A percentile compares a stretch with the other conserved stretches of the same genome.
Evolutionary conservation across 2,888 invertebrate species (phyloP).

Genomic region (Dolichomitus sp.): DNA sequence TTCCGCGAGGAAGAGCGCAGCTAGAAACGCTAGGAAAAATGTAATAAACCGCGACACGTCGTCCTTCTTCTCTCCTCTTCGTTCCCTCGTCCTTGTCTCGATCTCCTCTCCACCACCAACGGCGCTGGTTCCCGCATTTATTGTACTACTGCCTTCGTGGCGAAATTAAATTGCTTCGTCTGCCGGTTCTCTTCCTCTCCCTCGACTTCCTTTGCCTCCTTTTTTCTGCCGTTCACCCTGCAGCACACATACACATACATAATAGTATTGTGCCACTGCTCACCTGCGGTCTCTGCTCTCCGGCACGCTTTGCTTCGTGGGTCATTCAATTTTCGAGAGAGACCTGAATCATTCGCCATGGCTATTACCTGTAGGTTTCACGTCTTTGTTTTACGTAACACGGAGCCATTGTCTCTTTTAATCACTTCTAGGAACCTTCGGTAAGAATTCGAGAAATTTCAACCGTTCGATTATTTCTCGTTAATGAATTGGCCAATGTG

Average conservation of each 20-base stretch:
- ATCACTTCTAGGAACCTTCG: background rate
- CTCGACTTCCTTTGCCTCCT: slow-evolving; percentile 46
- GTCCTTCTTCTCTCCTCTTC: slow-evolving; percentile 58
- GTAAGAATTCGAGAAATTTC: background rate
- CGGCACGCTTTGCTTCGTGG: background rate
- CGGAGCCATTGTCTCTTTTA: background rate
- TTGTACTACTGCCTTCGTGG: slow-evolving; percentile 50
- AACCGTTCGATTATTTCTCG: background rate
- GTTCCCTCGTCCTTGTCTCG: slow-evolving; percentile 27
- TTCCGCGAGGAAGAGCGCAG: slow-evolving; percentile 64
- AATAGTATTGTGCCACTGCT: background rate
- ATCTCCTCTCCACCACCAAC: slow-evolving; percentile 44
- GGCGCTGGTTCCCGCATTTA: slow-evolving; percentile 52
- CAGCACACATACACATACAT: background rate
- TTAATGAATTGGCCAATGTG: slow-evolving; percentile 9
- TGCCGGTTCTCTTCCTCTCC: slow-evolving; percentile 60
- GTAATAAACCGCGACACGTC: slow-evolving; percentile 81
- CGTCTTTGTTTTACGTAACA: background rate
- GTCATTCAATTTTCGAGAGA: slow-evolving; percentile 40
- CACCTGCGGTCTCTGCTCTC: slow-evolving; percentile 4
- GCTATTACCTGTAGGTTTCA: background rate
- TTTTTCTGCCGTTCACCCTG: slow-evolving; percentile 19
- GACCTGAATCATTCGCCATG: slow-evolving; percentile 2
- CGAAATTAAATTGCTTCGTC: slow-evolving; percentile 61
- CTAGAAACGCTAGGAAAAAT: slow-evolving; percentile 74